Conservation (phyloP, 1,140 invertebrate genomes). For the Monochamus saltuarius region DNA sequence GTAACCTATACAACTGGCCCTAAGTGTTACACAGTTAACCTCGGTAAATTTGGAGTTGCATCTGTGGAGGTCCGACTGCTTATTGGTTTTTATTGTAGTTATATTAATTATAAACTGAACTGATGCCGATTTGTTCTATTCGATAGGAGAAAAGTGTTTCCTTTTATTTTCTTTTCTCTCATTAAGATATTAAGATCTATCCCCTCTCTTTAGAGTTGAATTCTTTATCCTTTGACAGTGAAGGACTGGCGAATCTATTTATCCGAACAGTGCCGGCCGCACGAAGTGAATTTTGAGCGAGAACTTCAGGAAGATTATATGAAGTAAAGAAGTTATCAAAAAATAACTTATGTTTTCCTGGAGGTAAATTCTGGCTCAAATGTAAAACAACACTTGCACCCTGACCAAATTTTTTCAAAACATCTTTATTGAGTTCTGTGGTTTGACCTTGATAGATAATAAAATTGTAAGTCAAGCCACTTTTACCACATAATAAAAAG, state of each 20-base stretch:
- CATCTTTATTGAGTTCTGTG: slow-evolving; percentile 36
- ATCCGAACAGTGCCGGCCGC: slow-evolving; percentile 46
- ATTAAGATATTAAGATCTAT: slow-evolving; percentile 11
- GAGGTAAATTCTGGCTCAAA: slow-evolving; percentile 16
- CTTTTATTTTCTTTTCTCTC: slow-evolving; percentile 15
- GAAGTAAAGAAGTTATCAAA: slow-evolving; percentile 48
- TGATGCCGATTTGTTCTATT: slow-evolving; percentile 48
- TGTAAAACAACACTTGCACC: slow-evolving; percentile 21
- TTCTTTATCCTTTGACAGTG: slow-evolving; percentile 45
- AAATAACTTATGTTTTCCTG: slow-evolving; percentile 20
- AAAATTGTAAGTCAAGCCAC: slow-evolving; percentile 28
- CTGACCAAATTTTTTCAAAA: slow-evolving; percentile 15
- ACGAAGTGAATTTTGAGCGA: slow-evolving; percentile 31
- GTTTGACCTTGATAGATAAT: slow-evolving; percentile 30
- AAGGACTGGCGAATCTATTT: slow-evolving; percentile 47
- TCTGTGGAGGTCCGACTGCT: no score
- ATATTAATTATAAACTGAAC: slow-evolving; percentile 53
- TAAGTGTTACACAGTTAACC: no score
- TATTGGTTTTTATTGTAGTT: slow-evolving; percentile 35
- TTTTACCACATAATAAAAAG: slow-evolving; percentile 20
- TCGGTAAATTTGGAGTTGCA: no score
- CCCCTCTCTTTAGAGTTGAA: slow-evolving; percentile 19
- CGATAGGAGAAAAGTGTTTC: slow-evolving; percentile 42
- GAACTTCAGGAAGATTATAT: slow-evolving; percentile 46
- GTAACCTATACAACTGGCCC: no score